Conservation (phyloP, 2,113 vertebrate genomes). For the Dipodomys stephensi region DNA sequence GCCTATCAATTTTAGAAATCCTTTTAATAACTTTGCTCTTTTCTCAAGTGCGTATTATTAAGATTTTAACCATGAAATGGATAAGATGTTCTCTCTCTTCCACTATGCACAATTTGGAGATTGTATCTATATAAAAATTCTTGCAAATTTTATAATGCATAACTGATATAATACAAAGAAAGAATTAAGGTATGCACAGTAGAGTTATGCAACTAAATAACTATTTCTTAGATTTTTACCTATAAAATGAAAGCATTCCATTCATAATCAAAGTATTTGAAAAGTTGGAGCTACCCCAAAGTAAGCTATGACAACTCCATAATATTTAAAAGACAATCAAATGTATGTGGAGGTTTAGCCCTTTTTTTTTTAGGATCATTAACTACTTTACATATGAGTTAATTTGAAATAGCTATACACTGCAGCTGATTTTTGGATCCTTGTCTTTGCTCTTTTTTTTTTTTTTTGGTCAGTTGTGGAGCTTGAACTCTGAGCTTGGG, state of each 20-base stretch:
- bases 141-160: not conserved
- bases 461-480: too few relatives aligned
- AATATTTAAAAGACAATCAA: not conserved
- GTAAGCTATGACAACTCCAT: not conserved
- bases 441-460: not conserved
- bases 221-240: slow-evolving; percentile 33
- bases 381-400: not conserved
- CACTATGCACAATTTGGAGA: not conserved
- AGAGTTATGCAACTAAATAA: not conserved
- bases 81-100: slow-evolving; percentile 11
- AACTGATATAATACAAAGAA: not conserved
- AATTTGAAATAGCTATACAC: not conserved
- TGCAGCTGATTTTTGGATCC: not conserved
- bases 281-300: not conserved
- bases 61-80: slow-evolving; percentile 64
- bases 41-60: slow-evolving; percentile 60
- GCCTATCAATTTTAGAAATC: slow-evolving; percentile 71
- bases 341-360: not conserved
- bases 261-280: not conserved
- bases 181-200: not conserved
- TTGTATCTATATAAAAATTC: slow-evolving; percentile 32
- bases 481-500: too few relatives aligned
- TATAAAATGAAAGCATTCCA: not conserved
- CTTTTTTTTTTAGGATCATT: not conserved
- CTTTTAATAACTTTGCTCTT: slow-evolving; percentile 67